Conservation (phyloP, 2,797 vertebrate species). For the Saxicola maurus region DNA sequence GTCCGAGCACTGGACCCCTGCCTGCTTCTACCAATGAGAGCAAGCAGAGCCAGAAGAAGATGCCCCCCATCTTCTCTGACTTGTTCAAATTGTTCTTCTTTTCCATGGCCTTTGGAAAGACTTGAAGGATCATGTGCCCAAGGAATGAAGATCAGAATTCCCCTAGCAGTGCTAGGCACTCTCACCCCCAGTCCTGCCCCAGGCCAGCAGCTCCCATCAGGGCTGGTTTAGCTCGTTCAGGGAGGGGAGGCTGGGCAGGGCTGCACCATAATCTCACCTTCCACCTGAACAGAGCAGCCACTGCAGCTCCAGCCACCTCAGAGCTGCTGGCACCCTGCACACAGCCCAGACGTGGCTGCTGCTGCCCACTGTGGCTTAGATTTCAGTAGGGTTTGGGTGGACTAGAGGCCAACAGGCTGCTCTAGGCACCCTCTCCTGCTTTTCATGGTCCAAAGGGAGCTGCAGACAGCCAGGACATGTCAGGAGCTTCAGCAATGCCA, state of each 20-base stretch:
- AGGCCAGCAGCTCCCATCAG: rapidly evolving
- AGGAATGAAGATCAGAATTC: not conserved
- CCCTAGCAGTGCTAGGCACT: not conserved
- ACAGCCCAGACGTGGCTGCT: not conserved
- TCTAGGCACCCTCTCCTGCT: not conserved
- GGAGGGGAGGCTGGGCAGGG: not conserved
- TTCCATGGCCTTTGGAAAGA: not conserved
- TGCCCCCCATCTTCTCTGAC: not conserved
- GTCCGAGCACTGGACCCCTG: not conserved
- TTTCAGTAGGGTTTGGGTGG: not conserved
- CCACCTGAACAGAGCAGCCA: not conserved
- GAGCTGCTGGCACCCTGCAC: not conserved
- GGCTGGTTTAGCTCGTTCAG: not conserved
- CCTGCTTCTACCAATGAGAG: not conserved
- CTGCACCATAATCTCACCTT: not conserved
- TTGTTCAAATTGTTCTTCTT: not conserved
- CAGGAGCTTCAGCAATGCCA: rapidly evolving
- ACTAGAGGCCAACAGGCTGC: not conserved
- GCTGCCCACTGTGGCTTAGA: not conserved
- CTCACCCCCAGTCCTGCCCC: rapidly evolving
- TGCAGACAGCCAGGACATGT: not conserved
- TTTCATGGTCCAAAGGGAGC: not conserved
- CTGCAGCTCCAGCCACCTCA: not conserved
- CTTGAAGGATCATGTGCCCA: not conserved
- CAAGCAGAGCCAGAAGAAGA: not conserved